phyloP scores from a whole-genome alignment of 1,140 invertebrate species.

The Drosophila asahinai region DNA sequence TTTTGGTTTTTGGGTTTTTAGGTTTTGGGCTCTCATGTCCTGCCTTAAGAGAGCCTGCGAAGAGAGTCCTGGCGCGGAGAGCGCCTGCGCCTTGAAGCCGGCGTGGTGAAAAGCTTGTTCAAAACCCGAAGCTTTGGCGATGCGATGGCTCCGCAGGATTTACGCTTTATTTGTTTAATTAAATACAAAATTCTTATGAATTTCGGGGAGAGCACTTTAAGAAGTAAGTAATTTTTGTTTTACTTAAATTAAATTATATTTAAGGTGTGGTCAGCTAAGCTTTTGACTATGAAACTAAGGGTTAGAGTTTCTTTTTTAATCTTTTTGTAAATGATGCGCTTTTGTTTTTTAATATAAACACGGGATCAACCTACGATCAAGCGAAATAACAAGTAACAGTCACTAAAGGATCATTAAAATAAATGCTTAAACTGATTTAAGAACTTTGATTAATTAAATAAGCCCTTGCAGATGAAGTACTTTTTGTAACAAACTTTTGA shows the following conservation, averaged over 20 bases:
- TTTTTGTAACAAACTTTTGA: background rate
- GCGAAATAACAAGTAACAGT: no score
- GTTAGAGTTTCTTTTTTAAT: background rate
- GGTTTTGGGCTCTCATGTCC: background rate
- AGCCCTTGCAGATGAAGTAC: background rate
- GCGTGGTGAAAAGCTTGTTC: constrained; percentile 36
- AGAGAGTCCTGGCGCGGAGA: constrained; percentile 21
- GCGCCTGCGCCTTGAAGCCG: constrained; percentile 45
- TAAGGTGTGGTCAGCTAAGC: background rate
- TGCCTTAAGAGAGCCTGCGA: constrained; percentile 19
- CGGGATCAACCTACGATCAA: no score
- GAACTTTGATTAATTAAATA: background rate
- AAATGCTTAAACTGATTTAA: no score
- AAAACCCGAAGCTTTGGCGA: constrained; percentile 5
- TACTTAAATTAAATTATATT: background rate
- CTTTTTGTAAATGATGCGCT: no score
- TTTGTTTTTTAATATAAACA: no score
- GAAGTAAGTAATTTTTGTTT: no score
- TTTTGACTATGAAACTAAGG: background rate
- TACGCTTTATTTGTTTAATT: constrained; percentile 69
- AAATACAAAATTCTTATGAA: constrained; percentile 51
- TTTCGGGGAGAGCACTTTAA: background rate
- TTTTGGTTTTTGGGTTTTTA: constrained; percentile 10
- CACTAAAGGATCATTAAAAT: background rate
- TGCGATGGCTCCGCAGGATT: constrained; percentile 19